A percentile compares a stretch with the other conserved stretches of the same genome.
These are phyloP conservation scores for Loxodonta africana DNA, from an alignment of 2,113 vertebrate species.

Conservation along the genomic window DNA sequence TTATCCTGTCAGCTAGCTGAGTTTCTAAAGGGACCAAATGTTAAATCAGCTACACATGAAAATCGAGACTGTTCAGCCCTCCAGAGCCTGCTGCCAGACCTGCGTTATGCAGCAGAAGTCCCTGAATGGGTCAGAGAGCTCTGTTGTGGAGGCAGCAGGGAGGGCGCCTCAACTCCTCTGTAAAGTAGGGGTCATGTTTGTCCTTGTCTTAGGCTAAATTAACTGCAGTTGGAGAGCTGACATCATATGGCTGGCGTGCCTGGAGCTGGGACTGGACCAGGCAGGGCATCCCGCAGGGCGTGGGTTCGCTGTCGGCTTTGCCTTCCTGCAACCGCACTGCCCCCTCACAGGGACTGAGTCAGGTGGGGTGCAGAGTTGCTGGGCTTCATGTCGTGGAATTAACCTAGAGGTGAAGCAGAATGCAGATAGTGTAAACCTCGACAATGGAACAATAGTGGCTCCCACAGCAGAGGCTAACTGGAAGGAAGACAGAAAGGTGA, in stretches of 20 bases:
- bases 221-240: not conserved
- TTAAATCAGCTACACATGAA: not conserved
- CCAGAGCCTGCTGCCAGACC: not conserved
- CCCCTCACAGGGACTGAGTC: not conserved
- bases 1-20: not conserved
- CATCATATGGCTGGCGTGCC: too few relatives aligned
- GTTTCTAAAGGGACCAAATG: not conserved
- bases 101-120: not conserved
- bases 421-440: not conserved
- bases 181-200: too few relatives aligned
- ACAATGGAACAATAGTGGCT: not conserved
- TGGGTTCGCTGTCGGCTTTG: not conserved
- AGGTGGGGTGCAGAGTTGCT: not conserved
- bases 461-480: not conserved
- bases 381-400: not conserved
- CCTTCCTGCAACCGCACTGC: not conserved
- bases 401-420: not conserved
- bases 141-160: accelerated
- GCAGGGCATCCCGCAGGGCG: accelerated
- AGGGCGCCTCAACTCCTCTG: not conserved
- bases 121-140: not conserved
- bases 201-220: not conserved
- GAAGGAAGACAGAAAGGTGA: too few relatives aligned
- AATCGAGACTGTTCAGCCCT: not conserved
- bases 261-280: not conserved